Conservation (phyloP, 2,888 invertebrate species). For the Anarsia innoxiella region DNA sequence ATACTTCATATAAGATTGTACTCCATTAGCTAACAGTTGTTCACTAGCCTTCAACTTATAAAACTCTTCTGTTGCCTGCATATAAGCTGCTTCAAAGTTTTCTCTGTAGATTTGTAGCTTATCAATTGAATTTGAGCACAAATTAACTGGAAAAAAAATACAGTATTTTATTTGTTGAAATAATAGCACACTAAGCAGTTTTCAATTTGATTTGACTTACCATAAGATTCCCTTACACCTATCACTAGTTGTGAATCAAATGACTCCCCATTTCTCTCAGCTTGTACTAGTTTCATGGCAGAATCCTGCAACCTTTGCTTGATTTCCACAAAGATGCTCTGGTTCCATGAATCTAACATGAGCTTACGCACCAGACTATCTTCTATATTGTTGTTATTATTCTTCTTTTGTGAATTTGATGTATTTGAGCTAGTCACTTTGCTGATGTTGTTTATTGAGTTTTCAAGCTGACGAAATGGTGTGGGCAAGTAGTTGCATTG, state of each 20-base stretch:
- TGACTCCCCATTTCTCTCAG: conserved; percentile 97
- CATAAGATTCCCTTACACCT: conserved; percentile 98
- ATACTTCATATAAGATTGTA: conserved; percentile 97
- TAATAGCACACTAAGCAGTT: neutral
- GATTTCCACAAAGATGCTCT: conserved; percentile 96
- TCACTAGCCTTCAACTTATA: conserved; percentile 94
- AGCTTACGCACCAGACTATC: conserved; percentile 95
- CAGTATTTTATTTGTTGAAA: neutral
- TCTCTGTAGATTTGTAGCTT: conserved; percentile 96
- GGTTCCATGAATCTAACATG: conserved; percentile 99
- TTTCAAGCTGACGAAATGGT: conserved; percentile 95
- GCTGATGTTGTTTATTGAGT: conserved; percentile 79
- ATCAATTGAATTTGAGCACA: conserved; percentile 94
- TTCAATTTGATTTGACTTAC: too few relatives aligned
- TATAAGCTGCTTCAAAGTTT: conserved; percentile 97
- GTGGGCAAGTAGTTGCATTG: conserved; percentile 98
- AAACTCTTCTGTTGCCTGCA: conserved; percentile 95
- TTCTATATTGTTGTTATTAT: conserved; percentile 78
- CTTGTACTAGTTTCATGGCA: conserved; percentile 97
- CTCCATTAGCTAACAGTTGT: conserved; percentile 91
- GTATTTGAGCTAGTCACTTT: conserved; percentile 56
- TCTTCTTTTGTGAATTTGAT: conserved; percentile 63
- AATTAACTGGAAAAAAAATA: conserved; percentile 82
- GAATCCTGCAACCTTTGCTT: conserved; percentile 94
- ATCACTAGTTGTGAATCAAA: conserved; percentile 98